A percentile compares a stretch with the other conserved stretches of the same genome.
Conservation (phyloP, 2,113 vertebrate genomes). For the Emydura subglobosa region DNA sequence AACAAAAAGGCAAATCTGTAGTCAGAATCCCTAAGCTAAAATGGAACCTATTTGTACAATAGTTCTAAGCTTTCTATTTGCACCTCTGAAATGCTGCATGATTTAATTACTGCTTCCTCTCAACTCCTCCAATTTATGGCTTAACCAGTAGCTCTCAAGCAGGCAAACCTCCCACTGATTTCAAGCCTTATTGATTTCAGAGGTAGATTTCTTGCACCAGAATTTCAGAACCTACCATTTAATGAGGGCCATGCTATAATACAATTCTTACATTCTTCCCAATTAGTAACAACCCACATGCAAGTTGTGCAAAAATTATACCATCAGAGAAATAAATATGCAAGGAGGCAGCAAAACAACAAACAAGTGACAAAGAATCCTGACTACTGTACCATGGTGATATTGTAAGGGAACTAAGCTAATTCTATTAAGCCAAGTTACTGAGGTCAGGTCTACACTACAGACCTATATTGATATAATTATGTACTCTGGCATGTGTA, state of each 20-base stretch:
- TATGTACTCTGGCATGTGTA: too few species aligned
- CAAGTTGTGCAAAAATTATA: background rate
- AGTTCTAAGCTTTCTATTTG: background rate
- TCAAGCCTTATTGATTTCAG: background rate
- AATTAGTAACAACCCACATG: background rate
- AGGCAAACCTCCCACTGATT: background rate
- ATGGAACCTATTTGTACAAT: background rate
- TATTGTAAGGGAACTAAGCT: background rate
- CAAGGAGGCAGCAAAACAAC: background rate
- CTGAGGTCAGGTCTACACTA: too few species aligned
- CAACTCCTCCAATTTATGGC: background rate
- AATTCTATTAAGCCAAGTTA: too few species aligned
- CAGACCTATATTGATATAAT: too few species aligned
- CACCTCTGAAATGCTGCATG: background rate
- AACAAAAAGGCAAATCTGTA: background rate
- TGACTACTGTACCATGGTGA: background rate
- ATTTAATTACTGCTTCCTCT: background rate
- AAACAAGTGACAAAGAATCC: background rate
- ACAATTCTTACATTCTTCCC: background rate
- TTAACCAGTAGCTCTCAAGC: background rate
- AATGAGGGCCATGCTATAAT: rapidly evolving
- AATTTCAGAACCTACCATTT: background rate
- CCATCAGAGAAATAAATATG: background rate
- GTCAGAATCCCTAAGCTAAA: background rate
- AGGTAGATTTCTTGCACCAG: background rate